Percentiles rank a stretch among this genome's conserved stretches.
Evolutionary conservation across 2,888 invertebrate genomes (phyloP).

Genomic region (Ornithoptera alexandrae): DNA sequence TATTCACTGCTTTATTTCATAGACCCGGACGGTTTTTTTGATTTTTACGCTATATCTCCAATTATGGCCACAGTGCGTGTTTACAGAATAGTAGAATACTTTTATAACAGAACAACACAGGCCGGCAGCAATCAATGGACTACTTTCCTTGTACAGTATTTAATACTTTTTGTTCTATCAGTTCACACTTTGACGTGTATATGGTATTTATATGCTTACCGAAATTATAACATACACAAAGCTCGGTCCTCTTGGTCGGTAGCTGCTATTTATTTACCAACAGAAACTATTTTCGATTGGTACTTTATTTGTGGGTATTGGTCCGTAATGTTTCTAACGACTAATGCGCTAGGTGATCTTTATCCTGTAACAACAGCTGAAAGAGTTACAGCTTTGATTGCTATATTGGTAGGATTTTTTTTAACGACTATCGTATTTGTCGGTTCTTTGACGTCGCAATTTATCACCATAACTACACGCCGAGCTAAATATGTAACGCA

Average conservation of each 20-base stretch:
- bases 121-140: slow-evolving; percentile 75
- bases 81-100: slow-evolving; percentile 67
- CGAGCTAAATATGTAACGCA: slow-evolving; percentile 68
- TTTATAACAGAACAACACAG: slow-evolving; percentile 65
- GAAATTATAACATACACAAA: slow-evolving; percentile 55
- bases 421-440: slow-evolving; percentile 74
- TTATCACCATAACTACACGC: slow-evolving; percentile 72
- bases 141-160: slow-evolving; percentile 71
- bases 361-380: slow-evolving; percentile 68
- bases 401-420: slow-evolving; percentile 67
- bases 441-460: slow-evolving; percentile 73
- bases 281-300: slow-evolving; percentile 65
- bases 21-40: slow-evolving; percentile 41
- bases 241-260: slow-evolving; percentile 65
- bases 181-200: slow-evolving; percentile 73
- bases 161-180: slow-evolving; percentile 64
- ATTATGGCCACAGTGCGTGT: slow-evolving; percentile 61
- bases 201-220: slow-evolving; percentile 69
- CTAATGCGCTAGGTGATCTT: slow-evolving; percentile 70
- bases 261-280: slow-evolving; percentile 58
- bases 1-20: slow-evolving; percentile 62
- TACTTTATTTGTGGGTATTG: slow-evolving; percentile 72
- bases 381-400: slow-evolving; percentile 60
- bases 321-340: slow-evolving; percentile 71
- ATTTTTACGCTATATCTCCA: slow-evolving; percentile 61